Conservation (phyloP, 2,113 vertebrate species). For the Murina feae region DNA sequence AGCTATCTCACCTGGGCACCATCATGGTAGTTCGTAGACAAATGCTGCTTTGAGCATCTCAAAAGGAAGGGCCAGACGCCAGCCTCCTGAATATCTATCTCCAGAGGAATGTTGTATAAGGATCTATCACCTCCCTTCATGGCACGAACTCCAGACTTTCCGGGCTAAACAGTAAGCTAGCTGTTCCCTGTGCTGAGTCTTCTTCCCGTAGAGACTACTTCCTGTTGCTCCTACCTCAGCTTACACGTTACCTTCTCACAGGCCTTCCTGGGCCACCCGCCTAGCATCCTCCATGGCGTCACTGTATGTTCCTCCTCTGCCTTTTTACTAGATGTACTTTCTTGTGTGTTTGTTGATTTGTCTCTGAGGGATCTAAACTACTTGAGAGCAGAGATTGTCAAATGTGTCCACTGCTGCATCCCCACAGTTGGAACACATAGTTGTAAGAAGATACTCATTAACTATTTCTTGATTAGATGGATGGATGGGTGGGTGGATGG, state of each 20-base stretch:
- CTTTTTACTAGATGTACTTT: not conserved
- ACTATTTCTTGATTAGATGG: not conserved
- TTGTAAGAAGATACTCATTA: not conserved
- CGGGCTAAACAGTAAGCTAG: not conserved
- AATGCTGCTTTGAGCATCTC: not conserved
- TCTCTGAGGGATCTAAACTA: not conserved
- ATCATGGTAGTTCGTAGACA: not conserved
- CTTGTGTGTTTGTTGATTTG: not conserved
- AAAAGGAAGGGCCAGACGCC: not conserved
- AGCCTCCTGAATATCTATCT: not conserved
- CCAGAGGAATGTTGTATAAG: not conserved
- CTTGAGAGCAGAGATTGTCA: not conserved
- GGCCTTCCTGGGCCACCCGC: not conserved
- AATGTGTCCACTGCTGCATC: not conserved
- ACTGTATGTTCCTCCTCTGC: not conserved
- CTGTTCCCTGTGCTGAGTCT: not conserved
- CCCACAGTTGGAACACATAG: not conserved
- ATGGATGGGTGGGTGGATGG: not conserved
- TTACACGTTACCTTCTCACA: not conserved
- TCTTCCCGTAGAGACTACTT: not conserved
- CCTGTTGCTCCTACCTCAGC: not conserved
- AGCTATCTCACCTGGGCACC: not conserved
- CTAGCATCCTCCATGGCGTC: not conserved
- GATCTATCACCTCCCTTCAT: not conserved
- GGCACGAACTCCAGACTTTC: not conserved